Conservation (phyloP, 2,888 invertebrate species). For the Apomyelois bistriatella region DNA sequence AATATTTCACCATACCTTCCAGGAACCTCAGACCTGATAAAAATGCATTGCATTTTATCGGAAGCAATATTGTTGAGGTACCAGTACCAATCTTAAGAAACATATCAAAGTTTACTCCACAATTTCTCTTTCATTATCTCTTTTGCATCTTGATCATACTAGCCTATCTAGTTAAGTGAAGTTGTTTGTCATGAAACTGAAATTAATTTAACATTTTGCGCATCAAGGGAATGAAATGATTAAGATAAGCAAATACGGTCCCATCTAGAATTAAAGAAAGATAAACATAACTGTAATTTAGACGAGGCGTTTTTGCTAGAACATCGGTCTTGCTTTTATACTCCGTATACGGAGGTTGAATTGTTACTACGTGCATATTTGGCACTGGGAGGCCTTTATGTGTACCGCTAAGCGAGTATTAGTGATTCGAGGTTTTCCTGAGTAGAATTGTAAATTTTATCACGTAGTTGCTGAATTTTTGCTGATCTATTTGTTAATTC, state of each 20-base stretch:
- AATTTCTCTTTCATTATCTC: too few relatives aligned
- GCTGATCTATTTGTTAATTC: constrained; percentile 10
- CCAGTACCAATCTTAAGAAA: too few relatives aligned
- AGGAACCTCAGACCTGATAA: too few relatives aligned
- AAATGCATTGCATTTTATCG: too few relatives aligned
- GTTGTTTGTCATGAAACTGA: constrained; percentile 15
- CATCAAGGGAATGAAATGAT: constrained; percentile 33
- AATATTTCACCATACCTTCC: too few relatives aligned
- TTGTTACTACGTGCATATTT: constrained; percentile 69
- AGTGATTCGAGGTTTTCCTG: constrained; percentile 49
- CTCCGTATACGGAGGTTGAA: constrained; percentile 62
- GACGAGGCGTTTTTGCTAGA: constrained; percentile 28
- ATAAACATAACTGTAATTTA: constrained; percentile 31
- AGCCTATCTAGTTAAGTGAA: not conserved
- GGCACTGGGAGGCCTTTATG: constrained; percentile 66
- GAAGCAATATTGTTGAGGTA: too few relatives aligned
- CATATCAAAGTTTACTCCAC: too few relatives aligned
- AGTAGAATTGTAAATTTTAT: constrained; percentile 46
- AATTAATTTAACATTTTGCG: constrained; percentile 23
- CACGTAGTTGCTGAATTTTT: constrained; percentile 11
- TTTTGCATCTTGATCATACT: too few relatives aligned
- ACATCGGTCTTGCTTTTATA: constrained; percentile 56
- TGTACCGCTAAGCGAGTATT: constrained; percentile 72
- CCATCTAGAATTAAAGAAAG: constrained; percentile 33
- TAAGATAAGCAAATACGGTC: constrained; percentile 39